These are phyloP conservation scores for Anthrax anthrax DNA, from an alignment of 2,888 invertebrate genomes.

Conservation along the genomic window DNA sequence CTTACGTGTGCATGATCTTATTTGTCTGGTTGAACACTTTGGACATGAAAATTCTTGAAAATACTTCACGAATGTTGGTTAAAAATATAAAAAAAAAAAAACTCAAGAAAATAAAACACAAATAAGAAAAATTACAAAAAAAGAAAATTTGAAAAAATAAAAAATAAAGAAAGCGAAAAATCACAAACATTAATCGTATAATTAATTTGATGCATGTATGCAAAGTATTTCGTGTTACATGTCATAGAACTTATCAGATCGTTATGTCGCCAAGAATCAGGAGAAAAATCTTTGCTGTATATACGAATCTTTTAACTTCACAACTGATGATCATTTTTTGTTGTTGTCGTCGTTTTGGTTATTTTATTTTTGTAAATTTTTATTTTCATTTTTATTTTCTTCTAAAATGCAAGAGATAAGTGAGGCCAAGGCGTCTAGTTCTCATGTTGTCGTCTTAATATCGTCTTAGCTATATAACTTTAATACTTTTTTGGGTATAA, in stretches of 20 bases:
- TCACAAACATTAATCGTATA: slow-evolving; percentile 32
- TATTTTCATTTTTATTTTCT: neutral
- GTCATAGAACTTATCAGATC: slow-evolving; percentile 16
- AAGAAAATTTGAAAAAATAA: too few relatives aligned
- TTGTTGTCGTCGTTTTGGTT: too few relatives aligned
- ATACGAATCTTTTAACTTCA: slow-evolving; percentile 5
- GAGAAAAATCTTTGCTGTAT: slow-evolving; percentile 6
- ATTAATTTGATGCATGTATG: slow-evolving; percentile 37
- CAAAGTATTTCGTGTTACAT: slow-evolving; percentile 21
- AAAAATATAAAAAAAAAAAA: too few relatives aligned
- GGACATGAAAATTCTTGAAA: neutral
- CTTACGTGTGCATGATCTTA: slow-evolving; percentile 5
- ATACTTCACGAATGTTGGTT: neutral
- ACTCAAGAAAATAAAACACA: neutral
- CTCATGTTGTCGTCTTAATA: slow-evolving; percentile 1
- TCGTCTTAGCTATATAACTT: too few relatives aligned
- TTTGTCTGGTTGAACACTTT: slow-evolving; percentile 2
- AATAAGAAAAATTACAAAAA: neutral
- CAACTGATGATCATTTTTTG: neutral
- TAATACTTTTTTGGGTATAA: neutral
- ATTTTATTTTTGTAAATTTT: too few relatives aligned
- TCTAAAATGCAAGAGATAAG: neutral
- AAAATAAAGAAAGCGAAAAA: neutral
- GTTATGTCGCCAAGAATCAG: slow-evolving; percentile 8
- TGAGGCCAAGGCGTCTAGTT: slow-evolving; percentile 6